Evolutionary conservation across 37 sponge, comb jelly and placozoan species (phyloP).

Genomic region (Theonella swinhoei): DNA sequence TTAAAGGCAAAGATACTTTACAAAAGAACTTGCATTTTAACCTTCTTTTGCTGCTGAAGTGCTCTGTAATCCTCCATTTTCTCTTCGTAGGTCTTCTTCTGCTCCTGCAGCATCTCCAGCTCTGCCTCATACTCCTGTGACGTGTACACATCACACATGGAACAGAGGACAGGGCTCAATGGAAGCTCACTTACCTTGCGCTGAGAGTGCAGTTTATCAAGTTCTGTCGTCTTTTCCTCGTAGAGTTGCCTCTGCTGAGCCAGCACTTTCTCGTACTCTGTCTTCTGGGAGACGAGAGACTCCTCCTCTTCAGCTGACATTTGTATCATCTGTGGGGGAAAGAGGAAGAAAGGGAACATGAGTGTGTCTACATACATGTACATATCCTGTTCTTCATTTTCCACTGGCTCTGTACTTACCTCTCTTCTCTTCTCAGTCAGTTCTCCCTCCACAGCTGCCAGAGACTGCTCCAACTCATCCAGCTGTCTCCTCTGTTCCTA

Average conservation of each 20-base stretch:
- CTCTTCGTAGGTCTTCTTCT: slow-evolving; percentile 23
- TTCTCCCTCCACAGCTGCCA: slow-evolving; percentile 11
- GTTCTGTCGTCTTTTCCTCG: slow-evolving; percentile 41
- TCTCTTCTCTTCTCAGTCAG: neutral
- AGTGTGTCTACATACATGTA: too few species aligned
- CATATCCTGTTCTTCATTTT: too few species aligned
- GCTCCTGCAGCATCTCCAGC: slow-evolving; percentile 18
- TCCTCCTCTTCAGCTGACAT: slow-evolving; percentile 18
- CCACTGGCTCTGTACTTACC: too few species aligned
- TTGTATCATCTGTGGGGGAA: slow-evolving; percentile 21
- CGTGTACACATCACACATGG: neutral
- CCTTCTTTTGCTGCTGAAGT: slow-evolving; percentile 55
- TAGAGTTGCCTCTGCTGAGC: slow-evolving; percentile 19
- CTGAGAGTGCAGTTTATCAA: slow-evolving; percentile 31
- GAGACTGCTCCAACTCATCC: slow-evolving; percentile 23
- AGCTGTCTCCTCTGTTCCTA: slow-evolving; percentile 25
- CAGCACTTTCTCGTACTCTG: slow-evolving; percentile 18
- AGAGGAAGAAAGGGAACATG: too few species aligned
- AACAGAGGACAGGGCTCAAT: neutral
- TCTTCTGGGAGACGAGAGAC: slow-evolving; percentile 29
- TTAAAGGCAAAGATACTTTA: neutral
- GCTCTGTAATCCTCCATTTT: slow-evolving; percentile 26
- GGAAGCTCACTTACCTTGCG: slow-evolving; percentile 9
- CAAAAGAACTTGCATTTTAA: too few species aligned
- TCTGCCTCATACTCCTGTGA: slow-evolving; percentile 32